Evolutionary conservation across 2,888 invertebrate species (phyloP).

Genomic region (Trissonchulus sp.): DNA sequence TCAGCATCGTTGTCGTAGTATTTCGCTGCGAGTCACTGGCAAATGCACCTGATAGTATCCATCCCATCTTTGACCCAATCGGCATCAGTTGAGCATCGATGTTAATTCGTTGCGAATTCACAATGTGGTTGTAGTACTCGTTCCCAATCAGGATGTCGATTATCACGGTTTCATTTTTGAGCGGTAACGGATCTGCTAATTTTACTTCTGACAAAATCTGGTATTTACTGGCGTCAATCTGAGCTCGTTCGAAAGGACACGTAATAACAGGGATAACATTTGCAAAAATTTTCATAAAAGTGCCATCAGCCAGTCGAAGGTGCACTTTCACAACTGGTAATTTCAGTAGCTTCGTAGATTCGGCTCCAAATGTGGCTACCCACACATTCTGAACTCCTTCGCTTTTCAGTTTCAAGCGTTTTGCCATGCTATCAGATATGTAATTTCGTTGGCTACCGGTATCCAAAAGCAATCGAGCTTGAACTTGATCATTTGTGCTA

Average conservation of each 20-base stretch:
- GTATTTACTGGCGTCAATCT: not conserved
- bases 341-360: not conserved
- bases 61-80: not conserved
- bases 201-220: not conserved
- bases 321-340: not conserved
- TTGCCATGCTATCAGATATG: not conserved
- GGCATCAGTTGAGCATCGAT: not conserved
- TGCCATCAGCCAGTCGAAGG: not conserved
- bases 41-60: not conserved
- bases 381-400: not conserved
- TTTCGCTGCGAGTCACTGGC: not conserved
- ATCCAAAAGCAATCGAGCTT: not conserved
- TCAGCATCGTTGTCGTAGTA: too few relatives aligned
- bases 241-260: not conserved
- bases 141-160: constrained; percentile 16
- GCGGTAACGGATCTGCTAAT: not conserved
- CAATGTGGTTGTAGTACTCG: not conserved
- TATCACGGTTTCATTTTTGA: not conserved
- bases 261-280: not conserved
- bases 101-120: not conserved
- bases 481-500: not conserved
- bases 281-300: not conserved
- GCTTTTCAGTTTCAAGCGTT: not conserved
- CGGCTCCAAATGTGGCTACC: not conserved
- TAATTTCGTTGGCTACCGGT: constrained; percentile 5